Conservation (phyloP, 2,888 invertebrate genomes). For the Notocelia uddmanniana region DNA sequence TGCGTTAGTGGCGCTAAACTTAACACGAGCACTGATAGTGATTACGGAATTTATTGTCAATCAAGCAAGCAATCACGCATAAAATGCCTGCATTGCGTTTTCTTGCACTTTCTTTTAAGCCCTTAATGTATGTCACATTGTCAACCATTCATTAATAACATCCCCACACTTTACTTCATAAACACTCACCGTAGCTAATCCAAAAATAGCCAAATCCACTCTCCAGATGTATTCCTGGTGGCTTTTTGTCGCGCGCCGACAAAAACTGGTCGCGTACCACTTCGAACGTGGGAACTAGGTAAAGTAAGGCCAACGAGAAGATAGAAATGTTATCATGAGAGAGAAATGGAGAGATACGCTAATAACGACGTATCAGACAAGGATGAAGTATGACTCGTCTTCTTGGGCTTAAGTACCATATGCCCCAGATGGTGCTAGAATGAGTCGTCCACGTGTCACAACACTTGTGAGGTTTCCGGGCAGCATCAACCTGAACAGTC, state of each 20-base stretch:
- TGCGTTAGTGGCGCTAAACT: too few relatives aligned
- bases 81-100: background rate
- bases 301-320: too few relatives aligned
- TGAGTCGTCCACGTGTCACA: constrained; percentile 70
- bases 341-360: too few relatives aligned
- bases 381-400: too few relatives aligned
- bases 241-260: constrained; percentile 62
- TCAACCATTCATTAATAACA: constrained; percentile 59
- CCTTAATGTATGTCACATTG: constrained; percentile 10
- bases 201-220: constrained; percentile 70
- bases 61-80: too few relatives aligned
- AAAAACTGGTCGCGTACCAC: constrained; percentile 72
- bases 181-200: constrained; percentile 61
- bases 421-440: constrained; percentile 64
- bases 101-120: background rate
- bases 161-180: constrained; percentile 69
- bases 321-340: too few relatives aligned
- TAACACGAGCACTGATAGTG: too few relatives aligned
- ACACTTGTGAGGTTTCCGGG: constrained; percentile 55
- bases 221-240: constrained; percentile 77
- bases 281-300: constrained; percentile 73
- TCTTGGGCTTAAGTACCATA: too few relatives aligned
- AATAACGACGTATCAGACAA: too few relatives aligned
- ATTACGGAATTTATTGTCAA: too few relatives aligned
- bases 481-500: constrained; percentile 1